A percentile compares a stretch with the other conserved stretches of the same genome.
Conservation (phyloP, 2,888 invertebrate genomes). For the Agriopis marginaria region DNA sequence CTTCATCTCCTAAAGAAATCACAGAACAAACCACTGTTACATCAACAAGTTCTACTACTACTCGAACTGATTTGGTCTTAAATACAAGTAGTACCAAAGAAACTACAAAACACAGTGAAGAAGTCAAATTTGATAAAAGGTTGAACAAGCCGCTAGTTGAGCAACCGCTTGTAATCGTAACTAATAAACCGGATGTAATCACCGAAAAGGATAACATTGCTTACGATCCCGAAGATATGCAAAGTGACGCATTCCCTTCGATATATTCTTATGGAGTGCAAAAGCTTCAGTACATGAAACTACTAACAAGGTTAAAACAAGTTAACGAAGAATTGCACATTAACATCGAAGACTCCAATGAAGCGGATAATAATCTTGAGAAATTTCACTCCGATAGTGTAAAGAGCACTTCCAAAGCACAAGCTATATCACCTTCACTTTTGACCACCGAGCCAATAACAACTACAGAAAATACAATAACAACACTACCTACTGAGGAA, state of each 20-base stretch:
- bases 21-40: constrained; percentile 23
- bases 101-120: constrained; percentile 32
- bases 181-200: constrained; percentile 45
- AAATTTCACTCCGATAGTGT: constrained; percentile 72
- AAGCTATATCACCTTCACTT: constrained; percentile 43
- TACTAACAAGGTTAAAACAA: constrained; percentile 70
- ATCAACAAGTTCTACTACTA: constrained; percentile 15
- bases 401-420: constrained; percentile 41
- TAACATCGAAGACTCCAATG: constrained; percentile 67
- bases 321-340: constrained; percentile 75
- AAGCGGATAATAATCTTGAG: constrained; percentile 60
- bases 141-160: constrained; percentile 49
- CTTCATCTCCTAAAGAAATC: constrained; percentile 30
- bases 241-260: constrained; percentile 75
- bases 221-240: constrained; percentile 78
- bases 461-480: constrained; percentile 50
- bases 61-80: background rate
- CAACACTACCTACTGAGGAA: constrained; percentile 52
- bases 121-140: constrained; percentile 44
- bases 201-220: constrained; percentile 58
- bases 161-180: constrained; percentile 53
- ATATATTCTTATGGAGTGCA: constrained; percentile 76
- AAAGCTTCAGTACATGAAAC: constrained; percentile 74
- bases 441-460: constrained; percentile 46
- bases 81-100: constrained; percentile 38